Conservation (phyloP, 2,888 invertebrate species). For the Napeogenes inachia region DNA sequence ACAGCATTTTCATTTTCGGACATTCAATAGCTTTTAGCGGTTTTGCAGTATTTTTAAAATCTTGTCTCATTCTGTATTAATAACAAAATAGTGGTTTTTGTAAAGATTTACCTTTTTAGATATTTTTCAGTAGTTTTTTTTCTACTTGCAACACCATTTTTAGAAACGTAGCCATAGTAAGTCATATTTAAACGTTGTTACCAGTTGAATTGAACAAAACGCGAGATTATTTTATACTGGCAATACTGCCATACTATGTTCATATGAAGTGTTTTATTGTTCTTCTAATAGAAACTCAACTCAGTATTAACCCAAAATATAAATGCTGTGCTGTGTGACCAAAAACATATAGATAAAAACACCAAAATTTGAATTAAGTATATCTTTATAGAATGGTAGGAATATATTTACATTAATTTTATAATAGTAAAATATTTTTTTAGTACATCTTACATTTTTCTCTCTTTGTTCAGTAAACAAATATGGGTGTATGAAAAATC, state of each 20-base stretch:
- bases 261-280: constrained; percentile 13
- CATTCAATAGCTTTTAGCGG: neutral
- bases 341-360: neutral
- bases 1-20: neutral
- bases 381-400: neutral
- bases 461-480: neutral
- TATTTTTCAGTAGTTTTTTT: constrained; percentile 9
- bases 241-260: constrained; percentile 20
- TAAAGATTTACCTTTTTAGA: constrained; percentile 10
- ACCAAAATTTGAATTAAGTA: neutral
- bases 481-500: constrained; percentile 5
- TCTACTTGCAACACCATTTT: constrained; percentile 17
- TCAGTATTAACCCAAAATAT: constrained; percentile 14
- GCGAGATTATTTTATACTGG: constrained; percentile 15
- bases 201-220: neutral
- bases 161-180: constrained; percentile 2
- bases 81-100: neutral
- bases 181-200: neutral
- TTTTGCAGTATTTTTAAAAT: neutral
- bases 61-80: neutral
- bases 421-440: neutral
- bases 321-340: constrained; percentile 1
- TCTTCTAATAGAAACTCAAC: constrained; percentile 15
- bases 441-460: neutral
- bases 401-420: neutral